Base-by-base conservation (phyloP, 2,797 vertebrate species). In the Danio aesculapii region DNA sequence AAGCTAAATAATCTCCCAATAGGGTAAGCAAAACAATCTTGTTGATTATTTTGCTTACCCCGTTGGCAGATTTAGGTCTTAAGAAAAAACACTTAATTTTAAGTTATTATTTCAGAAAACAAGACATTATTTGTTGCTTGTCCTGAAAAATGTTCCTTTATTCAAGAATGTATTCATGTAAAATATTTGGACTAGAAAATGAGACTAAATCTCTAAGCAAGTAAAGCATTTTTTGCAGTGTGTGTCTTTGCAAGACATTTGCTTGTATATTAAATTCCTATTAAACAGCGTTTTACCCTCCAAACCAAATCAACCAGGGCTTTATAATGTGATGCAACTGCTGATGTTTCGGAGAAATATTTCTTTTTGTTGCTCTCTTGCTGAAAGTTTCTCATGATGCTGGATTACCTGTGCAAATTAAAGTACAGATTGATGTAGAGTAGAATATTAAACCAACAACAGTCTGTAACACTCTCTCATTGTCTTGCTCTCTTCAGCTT, bases 401-500 rank as follows among this genome's bases (percentile, higher is more conserved):
- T 47, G 17, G 30, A n/a, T 43, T 41, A 8, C 44, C 13, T 50
- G 1, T 57, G 17, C 17, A 52, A 52, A 12, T 10, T 41, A 9
- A 41, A 52, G 41, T 53, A 39, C 19, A 77, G 14, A 17, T 77
- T 11, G 14, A 57, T 21, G 6, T 10, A 30, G 43, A 8, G 39
- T 67, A 30, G 30, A 30, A 30, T 30, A 30, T 13, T 47, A 77
- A 61, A 58, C 53, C 16, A 68, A 39, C n/a, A 39, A 41, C 59
- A 8, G 6, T 8, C 57, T 30, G 17, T 57, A 13, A 67, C 14
- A 59, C 12, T 70, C 11, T 52, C 6, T 13, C 30, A 5, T 39
- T 72, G 49, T 72, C 17, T 67, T 83, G 63, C 9, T 21, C 83
- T 57, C 71, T 49, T 73, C 79, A 94, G 97, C 87, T 98, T 98